Conservation (phyloP, 1,140 invertebrate genomes). For the Piezodorus guildinii region DNA sequence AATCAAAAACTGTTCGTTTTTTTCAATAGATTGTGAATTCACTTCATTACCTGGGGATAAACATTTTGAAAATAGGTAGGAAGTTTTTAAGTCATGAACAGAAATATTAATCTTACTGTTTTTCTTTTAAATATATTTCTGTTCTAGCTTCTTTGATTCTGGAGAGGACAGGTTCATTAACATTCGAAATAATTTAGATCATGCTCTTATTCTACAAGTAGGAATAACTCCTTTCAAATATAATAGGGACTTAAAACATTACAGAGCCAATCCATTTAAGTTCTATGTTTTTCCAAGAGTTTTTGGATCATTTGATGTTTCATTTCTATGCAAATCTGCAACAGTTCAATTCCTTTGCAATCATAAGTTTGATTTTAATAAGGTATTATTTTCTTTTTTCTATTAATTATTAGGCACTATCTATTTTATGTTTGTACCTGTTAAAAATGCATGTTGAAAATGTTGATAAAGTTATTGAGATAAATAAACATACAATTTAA, state of each 20-base stretch:
- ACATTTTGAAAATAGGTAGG: slow-evolving; percentile 41
- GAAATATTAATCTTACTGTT: slow-evolving; percentile 14
- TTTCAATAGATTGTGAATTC: slow-evolving; percentile 57
- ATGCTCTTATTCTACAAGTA: slow-evolving; percentile 49
- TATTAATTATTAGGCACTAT: too few relatives aligned
- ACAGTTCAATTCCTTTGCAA: slow-evolving; percentile 49
- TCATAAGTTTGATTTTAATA: slow-evolving; percentile 62
- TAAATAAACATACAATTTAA: background rate
- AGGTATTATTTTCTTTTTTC: slow-evolving; percentile 39
- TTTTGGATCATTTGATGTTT: slow-evolving; percentile 43
- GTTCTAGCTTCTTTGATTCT: slow-evolving; percentile 58
- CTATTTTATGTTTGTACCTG: too few relatives aligned
- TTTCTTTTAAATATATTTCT: slow-evolving; percentile 25
- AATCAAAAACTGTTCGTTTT: slow-evolving; percentile 41
- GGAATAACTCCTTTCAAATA: slow-evolving; percentile 50
- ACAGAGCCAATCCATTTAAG: slow-evolving; percentile 46
- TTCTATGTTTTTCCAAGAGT: slow-evolving; percentile 54
- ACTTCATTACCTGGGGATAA: slow-evolving; percentile 43
- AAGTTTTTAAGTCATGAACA: slow-evolving; percentile 9
- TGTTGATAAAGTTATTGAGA: background rate
- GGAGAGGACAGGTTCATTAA: slow-evolving; percentile 47
- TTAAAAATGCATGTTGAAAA: slow-evolving; percentile 25
- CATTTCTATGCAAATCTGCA: slow-evolving; percentile 48
- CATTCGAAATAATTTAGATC: slow-evolving; percentile 42
- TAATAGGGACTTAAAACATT: slow-evolving; percentile 41